Evolutionary conservation across 92 coral and sea anemone species (phyloP), one percentile per base, ranked within the genome.

Genomic region (Phenganax subtilis): DNA sequence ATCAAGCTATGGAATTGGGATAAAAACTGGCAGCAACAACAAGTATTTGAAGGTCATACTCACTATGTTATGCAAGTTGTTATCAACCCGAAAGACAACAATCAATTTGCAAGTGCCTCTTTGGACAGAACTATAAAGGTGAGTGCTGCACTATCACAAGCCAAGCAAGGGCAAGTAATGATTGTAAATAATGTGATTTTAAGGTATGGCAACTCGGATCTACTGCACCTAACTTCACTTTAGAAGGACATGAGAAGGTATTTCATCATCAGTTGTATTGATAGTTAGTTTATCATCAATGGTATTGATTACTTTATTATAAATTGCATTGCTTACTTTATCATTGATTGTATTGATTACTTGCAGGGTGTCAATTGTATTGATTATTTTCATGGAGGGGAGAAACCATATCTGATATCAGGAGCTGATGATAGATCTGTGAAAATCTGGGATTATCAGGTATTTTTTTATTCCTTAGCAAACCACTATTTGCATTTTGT

Each of bases 1-100:
- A 90, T 94, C 86, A 94, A 94, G 73, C 88, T 94, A 16, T 94
- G 98, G 98, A 96, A 94, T 87, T 94, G 98, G 98, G 98, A 94
- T 60, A 94, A 94, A 85, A 94, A 94, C 76, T 94, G 98, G 98
- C 98, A 91, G 58, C 89, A 93, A 25, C 89, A 87, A 15, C 99
- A 96, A 86, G 96, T 96, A 81, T 96, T 96, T 90, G 99, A 96
- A 66, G 99, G 99, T 51, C 99, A 96, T 84, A 91, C 99, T 57
- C 99, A 96, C 68, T 96, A 96, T 47, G 99, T 96, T 74, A 96
- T 96, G 99, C 99, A 96, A 85, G 91, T 96, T 70, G 99, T 96
- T 28, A 91, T 96, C 71, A 96, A 96, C 67, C 99, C 99, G 0
- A 96, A 96, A 85, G 99, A 96, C 64, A 96, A 96, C 71, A 96